Base-by-base conservation (phyloP, 1,140 invertebrate species). In the Cardiocondyla obscurior region DNA sequence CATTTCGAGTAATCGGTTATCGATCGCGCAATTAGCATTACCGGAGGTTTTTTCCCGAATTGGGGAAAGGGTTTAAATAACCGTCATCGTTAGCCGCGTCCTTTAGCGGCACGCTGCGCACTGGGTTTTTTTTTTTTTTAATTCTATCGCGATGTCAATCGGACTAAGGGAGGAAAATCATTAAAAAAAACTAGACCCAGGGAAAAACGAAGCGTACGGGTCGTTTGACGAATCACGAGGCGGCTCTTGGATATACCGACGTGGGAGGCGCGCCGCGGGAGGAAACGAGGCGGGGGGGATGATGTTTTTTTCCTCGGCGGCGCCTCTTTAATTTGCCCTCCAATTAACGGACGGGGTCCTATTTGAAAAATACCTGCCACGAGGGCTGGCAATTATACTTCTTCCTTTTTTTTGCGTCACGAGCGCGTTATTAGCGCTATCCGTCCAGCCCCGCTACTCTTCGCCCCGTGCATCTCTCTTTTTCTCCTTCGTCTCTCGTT, bases 341-440 rank as follows among this genome's bases (percentile, higher is more conserved):
- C 89, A 90, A 90, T 90, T 90, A 90, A 90, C 89, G 89, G 82
- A 85, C 87, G 85, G 87, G 87, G 85, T 90, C 83, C 88, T 89
- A 90, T 90, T 90, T 90, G 88, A 87, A 89, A 90, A 90, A 89
- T 85, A 86, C 84, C 84, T 86, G 83, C 85, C 88, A 88, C 85
- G 89, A 90, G 87, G 84, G 84, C 83, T 90, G 88, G 88, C 89
- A 91, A 90, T 90, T 90, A 90, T 90, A 90, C 82, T 83, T 88
- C 86, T 86, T 90, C 87, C 81, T 89, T 87, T 88, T 89, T 89
- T 88, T 83, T 86, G 81, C 85, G 70, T 85, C 89, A 88, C 86
- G 88, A 85, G 85, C 86, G 88, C 90, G 89, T 91, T 90, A 91
- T 91, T 91, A 91, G 88, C 90, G 89, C 89, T 89, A 91, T 91